Percentiles rank a stretch among this genome's conserved stretches.
These are phyloP conservation scores for Hyppa rectilinea DNA, from an alignment of 2,888 invertebrate genomes.

Conservation along the genomic window DNA sequence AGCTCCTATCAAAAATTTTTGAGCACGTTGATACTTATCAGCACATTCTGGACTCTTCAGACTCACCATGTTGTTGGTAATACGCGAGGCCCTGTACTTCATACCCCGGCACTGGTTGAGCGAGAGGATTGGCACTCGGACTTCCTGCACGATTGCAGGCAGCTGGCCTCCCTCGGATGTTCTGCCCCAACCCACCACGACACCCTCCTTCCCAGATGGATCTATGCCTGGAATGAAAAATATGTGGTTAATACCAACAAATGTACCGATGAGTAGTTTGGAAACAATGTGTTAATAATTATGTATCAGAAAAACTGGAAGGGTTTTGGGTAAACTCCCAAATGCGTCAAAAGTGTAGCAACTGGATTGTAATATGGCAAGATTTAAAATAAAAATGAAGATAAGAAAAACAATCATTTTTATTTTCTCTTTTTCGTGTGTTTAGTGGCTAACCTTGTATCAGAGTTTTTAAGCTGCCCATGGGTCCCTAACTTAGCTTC, in stretches of 20 bases:
- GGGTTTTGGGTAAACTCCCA: not conserved
- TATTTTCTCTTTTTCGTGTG: too few species aligned
- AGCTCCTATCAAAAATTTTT: not conserved
- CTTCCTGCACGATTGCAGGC: slow-evolving; percentile 95
- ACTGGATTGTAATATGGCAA: slow-evolving; percentile 7
- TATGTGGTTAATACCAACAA: not conserved
- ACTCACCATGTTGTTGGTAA: slow-evolving; percentile 94
- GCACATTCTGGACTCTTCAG: not conserved
- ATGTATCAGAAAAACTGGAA: not conserved
- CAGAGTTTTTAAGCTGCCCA: too few species aligned
- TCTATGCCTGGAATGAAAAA: slow-evolving; percentile 87
- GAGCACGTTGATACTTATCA: not conserved
- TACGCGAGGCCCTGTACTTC: slow-evolving; percentile 96
- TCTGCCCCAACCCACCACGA: slow-evolving; percentile 96
- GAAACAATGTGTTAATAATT: not conserved
- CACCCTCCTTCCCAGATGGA: slow-evolving; percentile 93
- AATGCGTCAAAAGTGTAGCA: not conserved
- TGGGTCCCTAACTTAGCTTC: too few species aligned
- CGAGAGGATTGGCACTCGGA: slow-evolving; percentile 95
- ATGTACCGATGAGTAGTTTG: not conserved
- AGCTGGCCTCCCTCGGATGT: slow-evolving; percentile 95
- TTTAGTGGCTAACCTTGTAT: too few species aligned
- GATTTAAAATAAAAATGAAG: not conserved
- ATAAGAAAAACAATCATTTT: not conserved
- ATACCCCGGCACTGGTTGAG: slow-evolving; percentile 94